Evolutionary conservation across 2,113 vertebrate genomes (phyloP), one percentile per base, ranked within the genome.

Genomic region (Scopus umbretta): DNA sequence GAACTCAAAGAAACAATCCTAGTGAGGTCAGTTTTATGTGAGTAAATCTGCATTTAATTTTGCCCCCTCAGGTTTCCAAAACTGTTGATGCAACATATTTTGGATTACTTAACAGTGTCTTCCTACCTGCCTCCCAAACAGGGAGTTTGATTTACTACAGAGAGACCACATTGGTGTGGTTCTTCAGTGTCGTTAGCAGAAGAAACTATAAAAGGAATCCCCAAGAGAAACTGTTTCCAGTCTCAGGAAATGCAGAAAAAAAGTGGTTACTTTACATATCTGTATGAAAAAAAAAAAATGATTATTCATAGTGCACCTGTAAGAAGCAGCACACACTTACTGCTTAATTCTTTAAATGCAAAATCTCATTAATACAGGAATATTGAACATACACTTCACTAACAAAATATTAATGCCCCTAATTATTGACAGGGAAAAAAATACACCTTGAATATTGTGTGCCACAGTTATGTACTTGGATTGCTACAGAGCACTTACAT

Each of bases 161-260:
- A 83, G 63, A 97, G 95, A 98, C 96, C 97, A 75, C 97, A 98
- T 80, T 66, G 95, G 94, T 96, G 93, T 96, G 94, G 97, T 93
- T 95, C 98, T 92, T 96, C 83, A 29, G 94, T 97, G 97, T 97
- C 95, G 96, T 98, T 98, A 98, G 96, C 91, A 96, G 79, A 97
- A 96, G 94, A 96, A 97, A 96, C 97, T 98, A 98, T 98, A 98
- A 98, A 98, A 97, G 97, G 98, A 98, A 98, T 98, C 96, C 95
- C 68, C 97, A 95, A 93, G 88, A 96, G 96, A 98, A 94, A 97
- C 97, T 98, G 96, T 97, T 98, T 98, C 88, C 91, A 98, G 97
- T 92, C 83, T 97, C 98, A 98, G 98, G 98, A 98, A 98, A 97
- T 82, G 43, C 42, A 94, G 73, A 81, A 42, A 92, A 72, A 45